phyloP scores from a whole-genome alignment of 2,797 vertebrate species.

The Acestrorhynchus altus region DNA sequence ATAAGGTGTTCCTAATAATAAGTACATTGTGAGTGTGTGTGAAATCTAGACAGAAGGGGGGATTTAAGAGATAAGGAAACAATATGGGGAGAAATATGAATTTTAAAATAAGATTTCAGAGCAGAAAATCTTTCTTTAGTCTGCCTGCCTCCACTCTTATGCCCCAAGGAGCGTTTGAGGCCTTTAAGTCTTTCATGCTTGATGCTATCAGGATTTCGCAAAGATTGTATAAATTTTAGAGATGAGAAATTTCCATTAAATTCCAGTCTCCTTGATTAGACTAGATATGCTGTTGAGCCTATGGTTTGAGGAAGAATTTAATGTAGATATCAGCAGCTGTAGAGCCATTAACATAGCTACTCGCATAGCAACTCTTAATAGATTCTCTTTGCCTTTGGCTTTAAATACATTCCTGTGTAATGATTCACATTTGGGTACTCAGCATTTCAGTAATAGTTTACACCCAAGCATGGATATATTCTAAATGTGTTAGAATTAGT shows the following conservation, averaged over 20 bases:
- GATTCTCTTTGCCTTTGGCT: neutral
- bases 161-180: constrained; percentile 22
- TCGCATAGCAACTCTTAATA: neutral
- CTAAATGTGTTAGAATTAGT: neutral
- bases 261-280: constrained; percentile 30
- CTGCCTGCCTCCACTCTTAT: neutral
- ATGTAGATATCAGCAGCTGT: constrained; percentile 7
- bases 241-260: constrained; percentile 45
- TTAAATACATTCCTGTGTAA: neutral
- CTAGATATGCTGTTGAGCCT: constrained; percentile 23
- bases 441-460: neutral
- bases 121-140: neutral
- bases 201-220: constrained; percentile 3
- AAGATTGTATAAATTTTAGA: constrained; percentile 36
- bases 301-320: neutral
- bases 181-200: constrained; percentile 19
- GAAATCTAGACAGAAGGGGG: neutral
- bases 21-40: neutral
- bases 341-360: neutral
- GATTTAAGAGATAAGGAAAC: neutral
- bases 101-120: constrained; percentile 15
- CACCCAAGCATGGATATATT: neutral
- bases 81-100: too few species aligned
- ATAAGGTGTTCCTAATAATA: too few species aligned
- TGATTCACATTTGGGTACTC: neutral